Evolutionary conservation across 2,113 vertebrate species (phyloP).

Genomic region (Accipiter virgatus): DNA sequence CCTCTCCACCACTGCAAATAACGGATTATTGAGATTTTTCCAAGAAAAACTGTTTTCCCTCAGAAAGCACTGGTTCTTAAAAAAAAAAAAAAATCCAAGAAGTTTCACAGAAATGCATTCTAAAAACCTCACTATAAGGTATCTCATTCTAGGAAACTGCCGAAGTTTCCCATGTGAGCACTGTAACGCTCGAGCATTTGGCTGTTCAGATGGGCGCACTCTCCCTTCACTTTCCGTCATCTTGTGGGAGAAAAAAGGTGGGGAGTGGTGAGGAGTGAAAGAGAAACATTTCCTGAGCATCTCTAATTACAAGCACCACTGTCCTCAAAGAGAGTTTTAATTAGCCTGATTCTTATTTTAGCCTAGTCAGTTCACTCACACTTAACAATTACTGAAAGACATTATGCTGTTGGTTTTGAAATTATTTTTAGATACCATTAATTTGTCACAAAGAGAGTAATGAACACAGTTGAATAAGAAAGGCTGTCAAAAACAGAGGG

Average conservation of each 20-base stretch:
- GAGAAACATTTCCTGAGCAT: neutral
- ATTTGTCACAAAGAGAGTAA: neutral
- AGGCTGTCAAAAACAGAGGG: neutral
- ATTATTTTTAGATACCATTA: conserved; percentile 22
- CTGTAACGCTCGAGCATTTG: accelerated
- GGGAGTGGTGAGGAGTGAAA: accelerated
- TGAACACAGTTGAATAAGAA: neutral
- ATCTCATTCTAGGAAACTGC: neutral
- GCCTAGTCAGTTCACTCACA: neutral
- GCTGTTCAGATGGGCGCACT: neutral
- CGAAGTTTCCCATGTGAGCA: neutral
- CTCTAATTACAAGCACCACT: neutral
- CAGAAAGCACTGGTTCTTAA: neutral
- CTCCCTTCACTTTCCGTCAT: neutral
- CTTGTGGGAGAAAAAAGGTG: neutral
- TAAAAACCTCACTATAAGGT: neutral
- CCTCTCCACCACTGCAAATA: neutral
- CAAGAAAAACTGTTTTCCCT: neutral
- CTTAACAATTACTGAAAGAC: conserved; percentile 7
- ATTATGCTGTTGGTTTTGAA: neutral
- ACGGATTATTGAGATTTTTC: neutral
- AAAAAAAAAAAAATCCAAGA: neutral
- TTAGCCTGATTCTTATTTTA: conserved; percentile 41
- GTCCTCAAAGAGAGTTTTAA: conserved; percentile 12
- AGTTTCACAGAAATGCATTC: neutral